Conservation (phyloP, 2,113 vertebrate species). For the Glaucomys volans region DNA sequence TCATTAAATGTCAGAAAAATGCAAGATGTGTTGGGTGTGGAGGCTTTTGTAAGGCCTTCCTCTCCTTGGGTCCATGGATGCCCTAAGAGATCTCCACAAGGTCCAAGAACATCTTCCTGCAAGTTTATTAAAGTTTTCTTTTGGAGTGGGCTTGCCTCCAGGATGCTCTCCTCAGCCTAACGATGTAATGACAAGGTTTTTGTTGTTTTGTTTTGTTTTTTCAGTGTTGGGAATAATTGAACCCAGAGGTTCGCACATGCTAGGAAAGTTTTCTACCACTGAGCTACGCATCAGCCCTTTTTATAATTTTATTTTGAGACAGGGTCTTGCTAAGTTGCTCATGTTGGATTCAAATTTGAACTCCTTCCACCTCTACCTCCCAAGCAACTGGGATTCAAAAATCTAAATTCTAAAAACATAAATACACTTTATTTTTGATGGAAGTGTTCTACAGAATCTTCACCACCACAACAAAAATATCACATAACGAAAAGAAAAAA, state of each 20-base stretch:
- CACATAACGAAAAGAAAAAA: not conserved
- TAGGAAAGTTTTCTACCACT: not conserved
- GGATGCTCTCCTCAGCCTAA: not conserved
- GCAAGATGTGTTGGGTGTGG: rapidly evolving
- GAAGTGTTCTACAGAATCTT: no score
- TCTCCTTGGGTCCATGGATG: not conserved
- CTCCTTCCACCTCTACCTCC: not conserved
- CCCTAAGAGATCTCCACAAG: not conserved
- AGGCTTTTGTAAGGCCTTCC: not conserved
- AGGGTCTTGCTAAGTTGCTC: not conserved
- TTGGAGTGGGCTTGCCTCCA: rapidly evolving
- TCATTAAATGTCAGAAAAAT: not conserved
- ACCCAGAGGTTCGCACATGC: not conserved
- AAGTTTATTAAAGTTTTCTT: not conserved
- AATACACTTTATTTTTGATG: not conserved
- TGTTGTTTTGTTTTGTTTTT: not conserved
- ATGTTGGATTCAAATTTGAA: not conserved
- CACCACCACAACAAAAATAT: no score
- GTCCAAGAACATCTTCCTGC: not conserved
- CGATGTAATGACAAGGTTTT: rapidly evolving
- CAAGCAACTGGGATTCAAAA: not conserved
- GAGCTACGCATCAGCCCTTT: not conserved
- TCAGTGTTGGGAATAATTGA: not conserved
- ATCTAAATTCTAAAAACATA: not conserved
- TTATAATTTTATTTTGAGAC: not conserved